Evolutionary conservation across 1,140 invertebrate species (phyloP), one percentile per base, ranked within the genome.

Genomic region (Ruditapes philippinarum): DNA sequence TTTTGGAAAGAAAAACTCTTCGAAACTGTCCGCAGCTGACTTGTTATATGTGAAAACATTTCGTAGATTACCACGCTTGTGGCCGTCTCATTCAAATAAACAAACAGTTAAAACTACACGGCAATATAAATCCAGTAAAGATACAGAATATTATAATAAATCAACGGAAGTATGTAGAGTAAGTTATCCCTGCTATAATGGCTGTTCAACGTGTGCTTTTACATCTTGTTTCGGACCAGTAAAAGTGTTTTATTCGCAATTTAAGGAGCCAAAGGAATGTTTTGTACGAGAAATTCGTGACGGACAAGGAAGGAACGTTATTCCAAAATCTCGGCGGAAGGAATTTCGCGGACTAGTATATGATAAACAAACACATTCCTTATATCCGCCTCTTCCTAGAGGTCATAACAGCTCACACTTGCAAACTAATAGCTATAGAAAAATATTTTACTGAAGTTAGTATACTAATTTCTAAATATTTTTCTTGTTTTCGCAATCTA

Each of bases 261-360:
- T 68, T 28, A 40, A 70, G 14, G 54, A 49, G 40, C 86, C 86
- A 22, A 79, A 79, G 33, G 38, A 65, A 17, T 68, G 31, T 19
- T 36, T 81, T 40, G 49, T 88, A 7, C 40, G 51, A 40, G 86
- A 88, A 73, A 73, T 88, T n/a, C 22, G 25, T 3, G 86, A 88
- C 33, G 86, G 86, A 19, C 57, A 80, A 57, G 86, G 86, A 28
- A 60, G 78, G 14, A 11, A 28, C 2, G 45, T 51, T 0, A 88
- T 88, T 33, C 86, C 86, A 11, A 79, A 33, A 40, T 40, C 74
- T 0, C 17, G 86, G 49, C 40, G 76, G n/a, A 68, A 60, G 9
- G 86, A 88, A 68, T 80, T 88, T 45, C 57, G 86, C 36, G 86
- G 86, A 36, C 65, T 88, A 1, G 51, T 88, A n/a, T 88, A 88